phyloP scores from a whole-genome alignment of 2,888 invertebrate genomes.

The Linnaemya tessellans region DNA sequence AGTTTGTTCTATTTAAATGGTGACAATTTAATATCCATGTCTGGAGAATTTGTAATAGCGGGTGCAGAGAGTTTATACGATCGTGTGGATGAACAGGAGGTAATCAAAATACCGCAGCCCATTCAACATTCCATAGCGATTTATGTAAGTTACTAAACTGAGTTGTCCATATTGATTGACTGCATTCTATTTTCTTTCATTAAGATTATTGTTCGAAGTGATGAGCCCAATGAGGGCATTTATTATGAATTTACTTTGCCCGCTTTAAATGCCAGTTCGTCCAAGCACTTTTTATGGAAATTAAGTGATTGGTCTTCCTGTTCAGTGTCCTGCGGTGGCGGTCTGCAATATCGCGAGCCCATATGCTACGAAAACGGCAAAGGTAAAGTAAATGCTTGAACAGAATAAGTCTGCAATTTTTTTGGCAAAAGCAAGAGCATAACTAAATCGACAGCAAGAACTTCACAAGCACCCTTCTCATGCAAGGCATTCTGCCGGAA shows the following conservation, averaged over 20 bases:
- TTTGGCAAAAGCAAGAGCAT: no score
- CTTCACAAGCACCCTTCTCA: no score
- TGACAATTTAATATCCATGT: slow-evolving; percentile 88
- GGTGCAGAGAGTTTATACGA: slow-evolving; percentile 91
- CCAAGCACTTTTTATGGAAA: slow-evolving; percentile 89
- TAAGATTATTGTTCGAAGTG: slow-evolving; percentile 89
- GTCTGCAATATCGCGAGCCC: slow-evolving; percentile 86
- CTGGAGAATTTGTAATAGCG: slow-evolving; percentile 92
- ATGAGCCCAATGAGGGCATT: slow-evolving; percentile 91
- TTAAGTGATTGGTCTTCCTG: slow-evolving; percentile 93
- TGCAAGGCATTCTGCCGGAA: no score
- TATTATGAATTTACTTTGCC: slow-evolving; percentile 90
- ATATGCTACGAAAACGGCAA: slow-evolving; percentile 84
- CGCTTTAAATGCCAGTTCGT: slow-evolving; percentile 85
- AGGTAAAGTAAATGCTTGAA: slow-evolving; percentile 78
- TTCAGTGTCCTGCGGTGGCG: slow-evolving; percentile 90
- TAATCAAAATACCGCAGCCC: slow-evolving; percentile 91
- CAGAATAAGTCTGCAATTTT: no score
- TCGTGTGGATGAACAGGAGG: slow-evolving; percentile 90
- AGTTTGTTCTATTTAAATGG: slow-evolving; percentile 91
- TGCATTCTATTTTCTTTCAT: slow-evolving; percentile 69
- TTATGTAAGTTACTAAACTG: slow-evolving; percentile 85
- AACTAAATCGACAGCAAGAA: no score
- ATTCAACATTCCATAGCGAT: slow-evolving; percentile 91
- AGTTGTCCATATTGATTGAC: slow-evolving; percentile 1